phyloP scores from a whole-genome alignment of 2,888 invertebrate genomes.

The Lasius fuliginosus region DNA sequence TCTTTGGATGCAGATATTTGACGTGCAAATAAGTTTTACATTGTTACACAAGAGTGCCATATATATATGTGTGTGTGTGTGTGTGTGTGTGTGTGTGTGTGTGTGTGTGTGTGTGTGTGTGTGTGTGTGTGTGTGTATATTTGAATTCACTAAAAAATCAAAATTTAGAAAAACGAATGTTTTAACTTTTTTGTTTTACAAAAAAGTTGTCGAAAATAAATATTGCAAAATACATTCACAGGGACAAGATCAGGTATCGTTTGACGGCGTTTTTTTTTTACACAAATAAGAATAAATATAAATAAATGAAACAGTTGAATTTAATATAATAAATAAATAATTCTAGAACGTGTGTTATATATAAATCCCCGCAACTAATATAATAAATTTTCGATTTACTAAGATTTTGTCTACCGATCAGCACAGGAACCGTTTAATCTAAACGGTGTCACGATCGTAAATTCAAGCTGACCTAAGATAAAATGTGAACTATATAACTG shows the following conservation, averaged over 20 bases:
- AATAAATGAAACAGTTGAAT: neutral
- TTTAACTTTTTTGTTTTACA: neutral
- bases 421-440: conserved; percentile 1
- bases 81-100: too few species aligned
- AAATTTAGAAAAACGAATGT: neutral
- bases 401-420: conserved; percentile 10
- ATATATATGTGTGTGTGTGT: too few species aligned
- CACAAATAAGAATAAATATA: neutral
- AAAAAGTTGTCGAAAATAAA: neutral
- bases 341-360: neutral
- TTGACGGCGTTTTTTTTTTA: neutral
- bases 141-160: neutral
- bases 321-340: neutral
- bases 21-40: neutral
- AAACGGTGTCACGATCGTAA: conserved; percentile 11
- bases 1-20: neutral
- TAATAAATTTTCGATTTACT: neutral
- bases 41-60: neutral
- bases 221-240: too few species aligned
- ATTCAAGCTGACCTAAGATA: conserved; percentile 36
- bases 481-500: conserved; percentile 40
- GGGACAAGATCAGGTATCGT: neutral
- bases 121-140: too few species aligned
- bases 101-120: too few species aligned
- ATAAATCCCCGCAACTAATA: neutral